These are phyloP conservation scores for Drosophila rhopaloa DNA, from an alignment of 1,140 invertebrate genomes.

Conservation along the genomic window DNA sequence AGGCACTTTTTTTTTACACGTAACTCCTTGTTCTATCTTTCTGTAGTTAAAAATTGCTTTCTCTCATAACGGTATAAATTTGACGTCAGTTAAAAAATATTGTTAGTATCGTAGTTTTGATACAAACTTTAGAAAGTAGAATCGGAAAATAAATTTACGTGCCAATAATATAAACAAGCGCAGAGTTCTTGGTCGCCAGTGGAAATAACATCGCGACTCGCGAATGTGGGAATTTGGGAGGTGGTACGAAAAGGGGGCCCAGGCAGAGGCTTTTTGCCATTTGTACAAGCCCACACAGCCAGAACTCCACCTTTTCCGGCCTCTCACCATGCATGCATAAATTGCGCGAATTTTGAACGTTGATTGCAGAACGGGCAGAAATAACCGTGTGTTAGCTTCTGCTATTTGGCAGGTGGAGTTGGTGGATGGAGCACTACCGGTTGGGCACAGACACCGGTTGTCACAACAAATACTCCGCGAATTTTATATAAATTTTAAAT, in stretches of 20 bases:
- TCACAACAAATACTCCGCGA: slow-evolving; percentile 72
- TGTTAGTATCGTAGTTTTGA: too few species aligned
- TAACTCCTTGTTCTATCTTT: too few species aligned
- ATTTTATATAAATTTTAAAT: slow-evolving; percentile 83
- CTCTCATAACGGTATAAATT: too few species aligned
- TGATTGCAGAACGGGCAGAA: slow-evolving; percentile 68
- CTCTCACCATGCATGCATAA: slow-evolving; percentile 72
- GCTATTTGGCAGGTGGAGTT: neutral
- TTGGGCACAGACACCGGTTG: slow-evolving; percentile 61
- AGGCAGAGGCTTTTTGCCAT: slow-evolving; percentile 54
- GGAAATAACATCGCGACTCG: slow-evolving; percentile 32
- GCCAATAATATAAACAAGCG: slow-evolving; percentile 82
- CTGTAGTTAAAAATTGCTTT: too few species aligned
- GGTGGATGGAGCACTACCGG: too few species aligned
- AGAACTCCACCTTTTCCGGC: slow-evolving; percentile 13
- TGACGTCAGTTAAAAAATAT: too few species aligned
- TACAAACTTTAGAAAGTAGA: slow-evolving; percentile 24
- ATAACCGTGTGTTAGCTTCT: slow-evolving; percentile 62
- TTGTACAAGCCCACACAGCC: slow-evolving; percentile 28
- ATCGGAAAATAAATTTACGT: slow-evolving; percentile 74
- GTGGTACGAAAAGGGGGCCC: slow-evolving; percentile 1
- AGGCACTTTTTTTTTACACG: too few species aligned
- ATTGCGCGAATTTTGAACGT: slow-evolving; percentile 80
- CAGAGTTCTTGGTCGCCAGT: slow-evolving; percentile 72
- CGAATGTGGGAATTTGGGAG: neutral